Evolutionary conservation across 2,797 vertebrate species (phyloP).

Genomic region (Gallinago stenura): DNA sequence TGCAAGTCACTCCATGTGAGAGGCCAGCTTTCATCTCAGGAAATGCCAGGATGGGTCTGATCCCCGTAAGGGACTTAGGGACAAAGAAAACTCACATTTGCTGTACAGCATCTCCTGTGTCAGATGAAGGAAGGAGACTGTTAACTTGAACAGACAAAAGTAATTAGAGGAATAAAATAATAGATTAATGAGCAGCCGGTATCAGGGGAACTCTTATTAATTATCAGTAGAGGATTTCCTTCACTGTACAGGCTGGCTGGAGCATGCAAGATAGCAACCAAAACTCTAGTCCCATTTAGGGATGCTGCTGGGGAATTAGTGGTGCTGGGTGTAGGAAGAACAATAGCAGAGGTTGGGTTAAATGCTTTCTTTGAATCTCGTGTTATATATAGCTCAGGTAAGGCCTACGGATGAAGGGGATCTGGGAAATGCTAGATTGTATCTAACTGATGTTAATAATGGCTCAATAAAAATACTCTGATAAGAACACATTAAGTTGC

Average conservation of each 20-base stretch:
- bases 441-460: constrained; percentile 60
- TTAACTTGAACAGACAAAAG: constrained; percentile 69
- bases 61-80: neutral
- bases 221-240: constrained; percentile 59
- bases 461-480: constrained; percentile 54
- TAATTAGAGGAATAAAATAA: constrained; percentile 69
- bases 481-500: constrained; percentile 57
- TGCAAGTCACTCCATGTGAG: neutral
- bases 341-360: neutral
- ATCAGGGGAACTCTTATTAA: constrained; percentile 60
- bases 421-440: constrained; percentile 40
- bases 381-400: constrained; percentile 11
- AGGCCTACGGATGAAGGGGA: neutral
- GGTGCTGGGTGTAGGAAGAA: neutral
- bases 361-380: neutral
- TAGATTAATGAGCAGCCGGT: constrained; percentile 65
- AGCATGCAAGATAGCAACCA: constrained; percentile 16
- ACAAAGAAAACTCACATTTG: neutral
- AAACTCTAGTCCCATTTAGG: constrained; percentile 13
- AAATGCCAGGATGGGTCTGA: neutral
- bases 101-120: neutral
- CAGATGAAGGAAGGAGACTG: constrained; percentile 36
- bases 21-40: neutral
- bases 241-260: neutral
- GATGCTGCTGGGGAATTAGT: constrained; percentile 9